phyloP scores from a whole-genome alignment of 2,113 vertebrate genomes.

The Neogobius melanostomus region DNA sequence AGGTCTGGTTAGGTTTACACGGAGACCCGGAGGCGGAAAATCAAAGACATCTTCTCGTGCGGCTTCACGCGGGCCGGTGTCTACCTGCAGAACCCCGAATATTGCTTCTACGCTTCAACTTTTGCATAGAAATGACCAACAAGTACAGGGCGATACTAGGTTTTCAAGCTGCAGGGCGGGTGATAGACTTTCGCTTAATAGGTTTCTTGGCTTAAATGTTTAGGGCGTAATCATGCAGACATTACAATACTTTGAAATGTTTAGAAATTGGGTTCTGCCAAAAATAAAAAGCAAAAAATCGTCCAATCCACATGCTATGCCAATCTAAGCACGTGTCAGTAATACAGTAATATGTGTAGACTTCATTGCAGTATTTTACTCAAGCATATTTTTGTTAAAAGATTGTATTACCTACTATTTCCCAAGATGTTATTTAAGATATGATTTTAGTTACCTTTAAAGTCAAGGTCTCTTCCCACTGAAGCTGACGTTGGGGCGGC shows the following conservation, averaged over 20 bases:
- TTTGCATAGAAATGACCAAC: not conserved
- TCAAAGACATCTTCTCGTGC: slow-evolving; percentile 60
- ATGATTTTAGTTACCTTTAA: slow-evolving; percentile 64
- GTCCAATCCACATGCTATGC: too few species aligned
- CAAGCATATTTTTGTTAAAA: too few species aligned
- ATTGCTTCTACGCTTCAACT: not conserved
- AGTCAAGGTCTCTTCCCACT: slow-evolving; percentile 65
- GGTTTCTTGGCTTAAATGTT: not conserved
- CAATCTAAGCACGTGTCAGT: too few species aligned
- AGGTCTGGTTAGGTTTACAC: slow-evolving; percentile 67
- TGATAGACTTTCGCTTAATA: not conserved
- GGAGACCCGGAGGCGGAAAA: slow-evolving; percentile 59
- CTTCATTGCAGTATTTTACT: too few species aligned
- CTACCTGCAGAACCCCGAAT: not conserved
- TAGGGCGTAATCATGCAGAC: too few species aligned
- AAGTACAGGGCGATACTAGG: not conserved
- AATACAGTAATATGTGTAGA: too few species aligned
- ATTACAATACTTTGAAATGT: too few species aligned
- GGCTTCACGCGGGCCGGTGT: slow-evolving; percentile 22
- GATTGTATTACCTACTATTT: too few species aligned
- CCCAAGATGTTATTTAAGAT: too few species aligned
- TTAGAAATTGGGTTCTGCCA: too few species aligned
- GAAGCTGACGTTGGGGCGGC: slow-evolving; percentile 58
- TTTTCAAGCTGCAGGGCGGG: not conserved
- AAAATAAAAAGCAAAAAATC: too few species aligned